These are phyloP conservation scores for Pocillopora damicornis DNA, from an alignment of 64 coral and sea anemone genomes.

Conservation along the genomic window DNA sequence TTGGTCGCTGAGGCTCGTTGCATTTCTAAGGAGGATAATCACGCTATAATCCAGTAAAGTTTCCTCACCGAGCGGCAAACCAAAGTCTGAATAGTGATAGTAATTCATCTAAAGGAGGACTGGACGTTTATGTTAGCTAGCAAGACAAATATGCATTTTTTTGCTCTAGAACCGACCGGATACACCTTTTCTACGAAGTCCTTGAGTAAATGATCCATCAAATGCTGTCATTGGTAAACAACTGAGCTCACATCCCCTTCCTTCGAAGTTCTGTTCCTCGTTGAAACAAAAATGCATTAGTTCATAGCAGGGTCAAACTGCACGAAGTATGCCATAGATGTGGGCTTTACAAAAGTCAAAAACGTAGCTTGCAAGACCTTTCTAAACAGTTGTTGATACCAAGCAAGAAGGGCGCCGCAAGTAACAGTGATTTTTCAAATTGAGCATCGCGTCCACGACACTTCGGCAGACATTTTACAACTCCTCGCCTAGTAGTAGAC, in stretches of 20 bases:
- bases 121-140: background rate
- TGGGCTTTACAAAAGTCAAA: background rate
- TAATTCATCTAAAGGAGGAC: too few species aligned
- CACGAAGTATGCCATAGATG: background rate
- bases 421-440: background rate
- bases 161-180: background rate
- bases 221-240: constrained; percentile 17
- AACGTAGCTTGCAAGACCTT: background rate
- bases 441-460: background rate
- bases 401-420: background rate
- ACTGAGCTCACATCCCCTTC: constrained; percentile 10
- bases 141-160: background rate
- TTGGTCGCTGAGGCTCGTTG: too few species aligned
- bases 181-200: background rate
- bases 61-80: too few species aligned
- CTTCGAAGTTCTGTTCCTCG: constrained; percentile 17
- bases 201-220: constrained; percentile 18
- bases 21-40: too few species aligned
- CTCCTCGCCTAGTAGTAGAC: background rate
- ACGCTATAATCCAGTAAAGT: too few species aligned
- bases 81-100: too few species aligned
- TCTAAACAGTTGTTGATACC: background rate
- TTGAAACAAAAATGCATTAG: background rate
- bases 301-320: background rate
- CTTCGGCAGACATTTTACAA: background rate